Base-by-base conservation (phyloP, 2,888 invertebrate species). In the Nymphalis polychloros region DNA sequence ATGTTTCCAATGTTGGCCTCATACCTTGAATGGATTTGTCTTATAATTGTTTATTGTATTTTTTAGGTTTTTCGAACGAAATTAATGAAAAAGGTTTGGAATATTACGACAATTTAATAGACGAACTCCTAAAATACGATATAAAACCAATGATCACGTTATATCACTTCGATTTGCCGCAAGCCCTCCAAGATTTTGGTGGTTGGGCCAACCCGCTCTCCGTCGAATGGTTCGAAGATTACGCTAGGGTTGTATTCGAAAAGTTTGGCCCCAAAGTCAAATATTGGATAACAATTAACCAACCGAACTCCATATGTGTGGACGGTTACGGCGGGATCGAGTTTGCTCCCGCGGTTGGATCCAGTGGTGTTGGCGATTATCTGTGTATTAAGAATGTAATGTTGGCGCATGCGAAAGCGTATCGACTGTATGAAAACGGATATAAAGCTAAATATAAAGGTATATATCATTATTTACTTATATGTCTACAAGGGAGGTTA, bases 241-340 rank as follows among this genome's bases (percentile, higher is more conserved):
- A 93, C 75, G 90, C 94, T 0, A 82, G 80, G 20, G 73, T 92
- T 3, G 74, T 92, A 1, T 93, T 89, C 72, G 74, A 85, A 7
- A 79, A 83, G 73, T 93, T 89, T 71, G 93, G 92, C 0, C 85
- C 87, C 55, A 88, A 89, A 72, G 94, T 93, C 0, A 90, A 93
- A 71, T 87, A 86, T 59, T 95, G 95, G 94, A 88, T 94, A 0
- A 95, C 95, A 0, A 83, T 94, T 1, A 95, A 95, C 79, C 94
- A 95, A 73, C 94, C 94, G 0, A 86, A 84, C 62, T 79, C 83
- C 1, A 81, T 89, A 8, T 93, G 92, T 64, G 72, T 85, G 0
- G 81, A 82, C 0, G 93, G 93, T 0, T 95, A 94, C 76, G 92
- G 89, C 0, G 78, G 74, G 1, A 79, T 72, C 0, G 48, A 64